phyloP scores from a whole-genome alignment of 2,113 vertebrate genomes.

The Lontra canadensis region DNA sequence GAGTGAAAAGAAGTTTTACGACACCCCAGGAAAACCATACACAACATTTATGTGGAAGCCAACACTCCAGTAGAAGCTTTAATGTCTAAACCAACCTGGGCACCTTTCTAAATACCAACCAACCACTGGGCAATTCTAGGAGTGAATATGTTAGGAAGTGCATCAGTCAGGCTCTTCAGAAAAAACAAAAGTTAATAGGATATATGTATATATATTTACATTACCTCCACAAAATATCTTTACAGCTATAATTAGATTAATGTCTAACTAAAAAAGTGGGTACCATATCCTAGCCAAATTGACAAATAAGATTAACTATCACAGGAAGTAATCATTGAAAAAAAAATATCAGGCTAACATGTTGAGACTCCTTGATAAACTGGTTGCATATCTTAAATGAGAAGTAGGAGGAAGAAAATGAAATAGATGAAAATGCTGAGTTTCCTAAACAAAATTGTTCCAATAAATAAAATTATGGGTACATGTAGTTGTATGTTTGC shows the following conservation, averaged over 20 bases:
- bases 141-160: neutral
- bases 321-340: neutral
- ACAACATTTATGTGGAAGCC: neutral
- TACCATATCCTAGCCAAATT: neutral
- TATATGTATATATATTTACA: neutral
- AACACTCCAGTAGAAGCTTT: neutral
- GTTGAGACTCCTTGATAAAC: neutral
- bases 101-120: neutral
- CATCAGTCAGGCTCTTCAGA: neutral
- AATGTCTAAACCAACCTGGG: neutral
- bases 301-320: neutral
- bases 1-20: neutral
- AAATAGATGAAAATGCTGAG: neutral
- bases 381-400: neutral
- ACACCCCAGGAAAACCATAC: neutral
- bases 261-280: neutral
- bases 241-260: neutral
- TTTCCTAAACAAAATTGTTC: neutral
- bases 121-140: neutral
- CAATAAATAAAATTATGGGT: neutral
- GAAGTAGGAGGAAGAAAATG: neutral
- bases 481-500: neutral
- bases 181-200: neutral
- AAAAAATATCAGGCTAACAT: neutral
- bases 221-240: neutral